phyloP scores from a whole-genome alignment of 2,888 invertebrate genomes.

The Euphydryas editha region DNA sequence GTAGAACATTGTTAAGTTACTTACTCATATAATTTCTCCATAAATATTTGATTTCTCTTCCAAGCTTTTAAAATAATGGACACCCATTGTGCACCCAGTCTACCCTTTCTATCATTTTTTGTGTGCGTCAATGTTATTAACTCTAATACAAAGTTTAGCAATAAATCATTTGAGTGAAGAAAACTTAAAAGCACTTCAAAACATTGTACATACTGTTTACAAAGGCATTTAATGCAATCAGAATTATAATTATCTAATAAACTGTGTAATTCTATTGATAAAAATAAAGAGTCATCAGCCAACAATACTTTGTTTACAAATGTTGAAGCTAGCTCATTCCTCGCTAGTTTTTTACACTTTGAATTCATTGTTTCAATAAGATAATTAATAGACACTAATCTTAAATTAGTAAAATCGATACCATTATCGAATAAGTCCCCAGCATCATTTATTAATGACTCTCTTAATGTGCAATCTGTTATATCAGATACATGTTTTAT shows the following conservation, averaged over 20 bases:
- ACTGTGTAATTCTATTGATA: conserved; percentile 64
- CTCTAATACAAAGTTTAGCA: conserved; percentile 73
- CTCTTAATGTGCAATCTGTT: conserved; percentile 60
- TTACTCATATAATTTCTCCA: conserved; percentile 59
- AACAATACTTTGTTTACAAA: conserved; percentile 61
- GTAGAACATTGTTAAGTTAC: conserved; percentile 32
- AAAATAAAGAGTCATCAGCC: conserved; percentile 63
- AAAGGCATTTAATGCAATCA: conserved; percentile 50
- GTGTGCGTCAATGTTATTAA: conserved; percentile 70
- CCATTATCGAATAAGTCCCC: conserved; percentile 62
- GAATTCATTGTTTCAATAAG: conserved; percentile 58
- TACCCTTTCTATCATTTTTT: conserved; percentile 55
- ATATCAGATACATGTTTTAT: conserved; percentile 70
- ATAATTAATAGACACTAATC: conserved; percentile 58
- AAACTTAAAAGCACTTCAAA: conserved; percentile 83
- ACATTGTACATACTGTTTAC: conserved; percentile 62
- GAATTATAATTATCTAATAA: conserved; percentile 53
- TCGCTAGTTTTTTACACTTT: conserved; percentile 59
- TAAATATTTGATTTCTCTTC: conserved; percentile 65
- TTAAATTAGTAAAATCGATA: conserved; percentile 62
- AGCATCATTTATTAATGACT: conserved; percentile 66
- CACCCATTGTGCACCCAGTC: conserved; percentile 81
- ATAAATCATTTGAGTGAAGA: conserved; percentile 77
- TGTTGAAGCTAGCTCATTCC: conserved; percentile 49
- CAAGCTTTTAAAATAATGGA: conserved; percentile 74